phyloP scores from a whole-genome alignment of 1,140 invertebrate genomes.

The Brachystomella parvula region DNA sequence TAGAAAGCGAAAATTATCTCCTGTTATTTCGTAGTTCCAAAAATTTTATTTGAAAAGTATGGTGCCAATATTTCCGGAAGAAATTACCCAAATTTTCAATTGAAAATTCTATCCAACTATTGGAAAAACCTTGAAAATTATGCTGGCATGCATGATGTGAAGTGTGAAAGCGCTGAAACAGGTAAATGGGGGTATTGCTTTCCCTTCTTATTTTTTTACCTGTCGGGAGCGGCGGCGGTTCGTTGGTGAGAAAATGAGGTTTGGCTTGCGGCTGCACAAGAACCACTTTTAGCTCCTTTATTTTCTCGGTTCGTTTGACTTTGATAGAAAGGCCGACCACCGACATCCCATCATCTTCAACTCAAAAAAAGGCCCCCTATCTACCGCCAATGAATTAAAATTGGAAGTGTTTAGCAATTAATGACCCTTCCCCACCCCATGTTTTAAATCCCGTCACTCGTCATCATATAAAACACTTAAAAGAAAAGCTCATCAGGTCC shows the following conservation, averaged over 20 bases:
- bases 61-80: too few species aligned
- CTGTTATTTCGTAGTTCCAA: background rate
- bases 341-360: background rate
- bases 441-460: too few species aligned
- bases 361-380: background rate
- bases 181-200: background rate
- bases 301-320: conserved; percentile 8
- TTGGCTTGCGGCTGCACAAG: conserved; percentile 6
- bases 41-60: too few species aligned
- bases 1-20: background rate
- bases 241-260: background rate
- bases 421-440: background rate
- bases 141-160: conserved; percentile 7
- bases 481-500: too few species aligned
- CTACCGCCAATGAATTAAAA: background rate
- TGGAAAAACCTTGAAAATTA: too few species aligned
- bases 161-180: too few species aligned
- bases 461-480: too few species aligned
- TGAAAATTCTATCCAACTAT: too few species aligned
- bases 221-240: background rate
- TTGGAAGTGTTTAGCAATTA: background rate
- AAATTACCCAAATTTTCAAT: too few species aligned
- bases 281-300: background rate
- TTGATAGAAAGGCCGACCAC: background rate
- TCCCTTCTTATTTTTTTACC: background rate